Evolutionary conservation across 1,140 invertebrate genomes (phyloP), one percentile per base, ranked within the genome.

Genomic region (Anagrus nilaparvatae): DNA sequence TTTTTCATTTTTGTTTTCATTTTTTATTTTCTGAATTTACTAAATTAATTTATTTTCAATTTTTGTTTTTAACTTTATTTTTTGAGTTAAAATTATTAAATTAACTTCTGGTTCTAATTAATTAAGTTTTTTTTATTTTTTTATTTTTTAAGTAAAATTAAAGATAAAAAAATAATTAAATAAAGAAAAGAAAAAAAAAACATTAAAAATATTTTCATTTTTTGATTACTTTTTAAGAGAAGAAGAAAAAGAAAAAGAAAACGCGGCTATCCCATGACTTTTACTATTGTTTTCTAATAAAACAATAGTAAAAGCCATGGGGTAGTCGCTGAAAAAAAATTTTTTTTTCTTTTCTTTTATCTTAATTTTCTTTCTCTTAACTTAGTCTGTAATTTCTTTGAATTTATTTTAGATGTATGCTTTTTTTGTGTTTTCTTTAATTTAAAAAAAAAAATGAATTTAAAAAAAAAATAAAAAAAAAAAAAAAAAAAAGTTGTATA

Each of bases 211-310:
- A 25, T 29, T 29, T 25, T 17, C 24, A 2, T 41, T 25, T 24
- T 30, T 43, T 33, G 30, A 37, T 31, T 43, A 37, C n/a, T 42
- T 32, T 6, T 14, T 46, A 4, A 41, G 28, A 42, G 17, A 38
- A 19, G 10, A 29, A 16, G 20, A 20, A 16, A 28, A 12, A 19
- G 23, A 43, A 32, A 24, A 35, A 41, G 4, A 38, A 20, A 37
- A 39, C 14, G 48, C 52, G 49, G 20, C 53, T 56, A 47, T 58
- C 38, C 49, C 53, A 50, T 34, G 44, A 53, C 37, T 53, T 45
- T 50, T 29, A 14, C 34, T 5, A 35, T 14, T 27, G n/a, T n/a
- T n/a, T n/a, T n/a, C n/a, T n/a, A n/a, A n/a, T n/a, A n/a, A n/a
- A n/a, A n/a, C 3, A 0, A 1, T 13, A 10, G 21, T 23, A 28